These are phyloP conservation scores for Sinocyclocheilus maitianheensis DNA, from an alignment of 2,113 vertebrate species.

Conservation along the genomic window DNA sequence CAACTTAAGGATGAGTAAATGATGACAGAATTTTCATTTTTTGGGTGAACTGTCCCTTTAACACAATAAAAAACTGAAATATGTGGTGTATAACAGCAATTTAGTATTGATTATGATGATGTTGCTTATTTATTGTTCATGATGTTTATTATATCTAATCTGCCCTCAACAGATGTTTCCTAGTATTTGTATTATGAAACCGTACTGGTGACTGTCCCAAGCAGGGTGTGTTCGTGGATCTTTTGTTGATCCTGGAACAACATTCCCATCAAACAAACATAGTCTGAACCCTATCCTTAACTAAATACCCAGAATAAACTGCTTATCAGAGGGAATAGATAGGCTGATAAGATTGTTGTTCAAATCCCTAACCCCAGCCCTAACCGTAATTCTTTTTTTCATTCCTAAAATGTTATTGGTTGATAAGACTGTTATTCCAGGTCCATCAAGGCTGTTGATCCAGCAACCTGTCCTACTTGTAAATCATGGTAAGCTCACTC, in stretches of 20 bases:
- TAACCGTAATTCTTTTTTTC: not conserved
- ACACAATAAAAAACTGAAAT: not conserved
- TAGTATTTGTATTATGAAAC: not conserved
- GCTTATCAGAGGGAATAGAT: not conserved
- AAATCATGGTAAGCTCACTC: not conserved
- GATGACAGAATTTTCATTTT: not conserved
- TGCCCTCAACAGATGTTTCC: not conserved
- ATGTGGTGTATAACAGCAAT: not conserved
- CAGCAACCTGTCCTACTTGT: not conserved
- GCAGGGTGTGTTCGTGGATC: not conserved
- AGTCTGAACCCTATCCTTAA: not conserved
- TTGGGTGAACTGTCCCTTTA: not conserved
- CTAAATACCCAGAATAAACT: not conserved
- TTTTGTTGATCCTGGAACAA: not conserved
- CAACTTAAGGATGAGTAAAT: too few species aligned
- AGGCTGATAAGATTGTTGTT: not conserved
- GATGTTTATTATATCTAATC: not conserved
- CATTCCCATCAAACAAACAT: constrained; percentile 9
- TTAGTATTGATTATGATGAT: not conserved
- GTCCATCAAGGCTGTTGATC: not conserved
- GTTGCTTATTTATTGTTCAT: not conserved
- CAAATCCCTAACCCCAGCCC: not conserved
- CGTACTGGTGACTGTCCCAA: not conserved
- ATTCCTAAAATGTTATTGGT: not conserved
- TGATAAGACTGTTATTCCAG: not conserved